Base-by-base conservation (phyloP, 2,113 vertebrate species). In the Cyprinodon variegatus region DNA sequence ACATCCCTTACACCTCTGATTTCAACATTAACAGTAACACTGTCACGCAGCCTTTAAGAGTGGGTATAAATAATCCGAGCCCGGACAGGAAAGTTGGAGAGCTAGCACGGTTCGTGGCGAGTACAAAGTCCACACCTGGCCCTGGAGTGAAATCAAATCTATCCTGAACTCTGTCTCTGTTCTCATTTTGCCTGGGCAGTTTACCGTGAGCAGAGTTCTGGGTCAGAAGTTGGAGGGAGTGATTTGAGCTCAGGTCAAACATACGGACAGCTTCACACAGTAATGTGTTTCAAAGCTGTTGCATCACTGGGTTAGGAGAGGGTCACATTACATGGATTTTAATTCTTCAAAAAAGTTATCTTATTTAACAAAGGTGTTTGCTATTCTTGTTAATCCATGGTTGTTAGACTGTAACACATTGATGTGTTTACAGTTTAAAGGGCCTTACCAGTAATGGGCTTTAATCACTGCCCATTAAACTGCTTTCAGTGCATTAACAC, bases 111-210 rank as follows among this genome's bases (percentile, higher is more conserved):
- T 93, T 93, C 88, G 88, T 86, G 78, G 89, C 80, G 75, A 93
- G 93, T 93, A 87, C 91, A 92, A 85, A 90, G 79, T 74, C 76
- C 89, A 85, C 93, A 94, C 92, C 93, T 94, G 94, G 91, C 78
- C 84, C 82, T 1, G 61, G 72, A 78, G 86, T 94, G 93, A 94
- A 93, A 95, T 87, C 84, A 91, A 92, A 95, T 93, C 92, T 86
- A 83, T 71, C 50, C 72, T 89, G 91, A 93, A 93, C 91, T 89
- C 88, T 92, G 85, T 76, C 81, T 82, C 85, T 90, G 76, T 74
- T 88, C 90, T 89, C 85, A 76, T 74, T 89, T 84, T 57, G 85
- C 76, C 79, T 82, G 60, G 57, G 74, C 86, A 77, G 81, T 59
- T 82, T 82, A 89, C 83, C 48, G 68, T 78, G 81, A 90, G 84